Base-by-base conservation (phyloP, 2,797 vertebrate genomes). In the Muscicapa striata region DNA sequence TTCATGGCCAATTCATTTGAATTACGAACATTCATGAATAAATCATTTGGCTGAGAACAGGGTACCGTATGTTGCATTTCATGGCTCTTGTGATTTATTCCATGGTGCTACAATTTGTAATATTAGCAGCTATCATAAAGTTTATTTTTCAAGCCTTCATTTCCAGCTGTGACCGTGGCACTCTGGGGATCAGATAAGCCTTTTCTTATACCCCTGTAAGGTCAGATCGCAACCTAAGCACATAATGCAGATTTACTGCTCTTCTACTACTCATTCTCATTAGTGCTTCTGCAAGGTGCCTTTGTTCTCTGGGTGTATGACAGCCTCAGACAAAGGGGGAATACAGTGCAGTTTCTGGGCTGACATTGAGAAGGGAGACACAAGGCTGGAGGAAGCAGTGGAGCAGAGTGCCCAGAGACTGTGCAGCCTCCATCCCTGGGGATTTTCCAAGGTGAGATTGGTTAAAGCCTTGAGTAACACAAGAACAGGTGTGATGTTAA, bases 11-110 rank as follows among this genome's bases (percentile, higher is more conserved):
- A 97, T 91, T 93, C 90, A 95, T 94, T 92, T 97, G 94, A 96
- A 96, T 95, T 96, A 95, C 0, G 79, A 96, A 95, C 87, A 89
- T 86, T 97, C 93, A 97, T 97, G 96, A 97, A 97, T 97, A 97
- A 97, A 97, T 97, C 89, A 97, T 97, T 95, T 89, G 87, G 48
- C 82, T 95, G 94, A 92, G 95, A 97, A 95, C 92, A 92, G 87
- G 55, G 81, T 94, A 69, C 95, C 86, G 54, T 96, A 97, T 97
- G 96, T 87, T 96, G 93, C 94, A 75, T 95, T 95, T 95, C 95
- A 85, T 92, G 90, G 92, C 77, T 96, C 74, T 72, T 88, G 83
- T 97, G 94, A 97, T 97, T 97, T 95, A 96, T 95, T 94, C 88
- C 73, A 87, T 92, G 84, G 93, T 89, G 89, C 40, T 92, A 90